Base-by-base conservation (phyloP, 2,888 invertebrate genomes). In the Leptogaster cylindrica region DNA sequence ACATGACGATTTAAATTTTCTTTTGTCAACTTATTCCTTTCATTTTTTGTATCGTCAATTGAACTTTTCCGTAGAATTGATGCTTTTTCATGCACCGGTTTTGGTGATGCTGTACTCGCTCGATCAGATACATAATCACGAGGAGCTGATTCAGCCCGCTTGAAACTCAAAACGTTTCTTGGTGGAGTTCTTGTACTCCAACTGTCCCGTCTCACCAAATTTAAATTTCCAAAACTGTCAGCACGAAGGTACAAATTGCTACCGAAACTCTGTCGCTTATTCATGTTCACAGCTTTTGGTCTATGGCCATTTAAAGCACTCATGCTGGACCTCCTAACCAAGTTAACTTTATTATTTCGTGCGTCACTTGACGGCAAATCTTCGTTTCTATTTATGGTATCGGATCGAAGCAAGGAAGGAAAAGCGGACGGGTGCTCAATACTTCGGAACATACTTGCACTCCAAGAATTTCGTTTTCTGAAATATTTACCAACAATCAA, bases 371-470 rank as follows among this genome's bases (percentile, higher is more conserved):
- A 83, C 72, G 83, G 83, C 31, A 82, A 82, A 1, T 84, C 82
- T 12, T 85, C 85, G 10, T 83, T 79, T 69, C 84, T 82, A 1
- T 84, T 79, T 18, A 82, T 78, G 0, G 84, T 83, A 73, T 88
- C 87, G 65, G 86, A 84, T 1, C 90, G 83, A 65, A 90, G 81
- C 41, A 86, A 85, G 71, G 87, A 86, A 51, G 90, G 88, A 76
- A 90, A 91, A 23, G 86, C 84, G 18, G 89, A 89, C 0, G 90
- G 90, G 76, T 90, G 90, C 72, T 86, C 86, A 71, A 88, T 73
- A 72, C 88, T 88, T 3, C 84, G 83, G 33, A 68, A 70, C 66
- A 66, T 68, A 23, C 58, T 66, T 50, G 70, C 61, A 66, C 58
- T 68, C 70, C 68, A 68, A 14, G 70, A 70, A 58, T 68, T 66